Evolutionary conservation across 2,888 invertebrate genomes (phyloP).

Genomic region (Eilema caniola): DNA sequence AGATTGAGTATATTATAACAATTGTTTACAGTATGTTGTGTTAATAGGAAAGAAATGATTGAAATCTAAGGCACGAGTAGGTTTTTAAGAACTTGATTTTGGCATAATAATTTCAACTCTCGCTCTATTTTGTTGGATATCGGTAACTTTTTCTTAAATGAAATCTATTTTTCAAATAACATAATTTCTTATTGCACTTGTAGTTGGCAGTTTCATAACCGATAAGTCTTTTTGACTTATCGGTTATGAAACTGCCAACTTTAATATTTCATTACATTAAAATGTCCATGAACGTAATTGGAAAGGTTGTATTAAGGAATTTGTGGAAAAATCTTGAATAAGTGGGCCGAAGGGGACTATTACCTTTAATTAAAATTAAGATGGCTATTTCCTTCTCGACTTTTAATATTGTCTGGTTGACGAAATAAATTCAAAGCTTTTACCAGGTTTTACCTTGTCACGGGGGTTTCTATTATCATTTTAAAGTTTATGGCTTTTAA

Average conservation of each 20-base stretch:
- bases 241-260: conserved; percentile 9
- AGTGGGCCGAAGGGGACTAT: conserved; percentile 33
- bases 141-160: not conserved
- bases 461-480: conserved; percentile 6
- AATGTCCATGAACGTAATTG: conserved; percentile 30
- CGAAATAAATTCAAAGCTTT: conserved; percentile 22
- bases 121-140: not conserved
- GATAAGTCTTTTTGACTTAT: no score
- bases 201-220: no score
- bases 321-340: conserved; percentile 31
- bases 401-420: conserved; percentile 26
- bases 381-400: conserved; percentile 22
- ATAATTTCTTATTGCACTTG: not conserved
- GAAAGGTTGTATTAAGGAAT: conserved; percentile 22
- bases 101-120: not conserved
- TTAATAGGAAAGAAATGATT: no score
- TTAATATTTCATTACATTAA: conserved; percentile 25
- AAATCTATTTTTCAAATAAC: not conserved
- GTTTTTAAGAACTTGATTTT: no score
- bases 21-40: not conserved
- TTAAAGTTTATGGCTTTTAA: conserved; percentile 16
- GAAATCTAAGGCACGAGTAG: no score
- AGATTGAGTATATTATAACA: no score
- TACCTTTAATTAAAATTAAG: conserved; percentile 35
- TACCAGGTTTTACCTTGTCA: conserved; percentile 21